Evolutionary conservation across 2,888 invertebrate genomes (phyloP).

Genomic region (Pseudococcus longispinus): DNA sequence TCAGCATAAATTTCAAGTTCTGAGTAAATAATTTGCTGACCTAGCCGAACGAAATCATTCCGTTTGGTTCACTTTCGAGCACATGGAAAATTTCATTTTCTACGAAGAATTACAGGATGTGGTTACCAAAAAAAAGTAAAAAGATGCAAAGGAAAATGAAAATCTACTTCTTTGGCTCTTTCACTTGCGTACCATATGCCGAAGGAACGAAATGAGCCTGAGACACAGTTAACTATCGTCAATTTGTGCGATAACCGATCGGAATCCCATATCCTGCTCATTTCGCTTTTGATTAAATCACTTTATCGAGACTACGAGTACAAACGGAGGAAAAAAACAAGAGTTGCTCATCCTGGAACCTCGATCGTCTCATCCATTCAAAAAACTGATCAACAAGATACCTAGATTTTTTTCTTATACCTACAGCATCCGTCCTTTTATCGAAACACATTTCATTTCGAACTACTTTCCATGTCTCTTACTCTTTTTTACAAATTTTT

Average conservation of each 20-base stretch:
- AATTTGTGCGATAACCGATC: neutral
- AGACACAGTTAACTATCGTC: neutral
- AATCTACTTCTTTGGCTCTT: neutral
- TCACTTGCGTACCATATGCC: neutral
- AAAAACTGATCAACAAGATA: neutral
- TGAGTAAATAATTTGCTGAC: too few species aligned
- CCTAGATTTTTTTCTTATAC: neutral
- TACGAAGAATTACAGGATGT: neutral
- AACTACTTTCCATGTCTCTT: neutral
- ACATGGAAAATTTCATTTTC: neutral
- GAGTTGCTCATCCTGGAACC: neutral
- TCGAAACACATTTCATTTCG: neutral
- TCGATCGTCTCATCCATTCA: neutral
- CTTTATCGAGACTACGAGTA: neutral
- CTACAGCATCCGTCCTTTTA: constrained; percentile 22
- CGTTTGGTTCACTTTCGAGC: neutral
- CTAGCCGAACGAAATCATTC: neutral
- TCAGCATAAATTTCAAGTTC: too few species aligned
- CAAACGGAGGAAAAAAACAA: neutral
- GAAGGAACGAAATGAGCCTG: neutral
- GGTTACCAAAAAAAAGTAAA: neutral
- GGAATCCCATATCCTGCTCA: neutral
- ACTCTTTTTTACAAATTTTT: neutral
- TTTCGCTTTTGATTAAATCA: neutral
- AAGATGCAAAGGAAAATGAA: neutral